Evolutionary conservation across 2,888 invertebrate genomes (phyloP), one percentile per base, ranked within the genome.

Genomic region (Carpatolechia fugitivella): DNA sequence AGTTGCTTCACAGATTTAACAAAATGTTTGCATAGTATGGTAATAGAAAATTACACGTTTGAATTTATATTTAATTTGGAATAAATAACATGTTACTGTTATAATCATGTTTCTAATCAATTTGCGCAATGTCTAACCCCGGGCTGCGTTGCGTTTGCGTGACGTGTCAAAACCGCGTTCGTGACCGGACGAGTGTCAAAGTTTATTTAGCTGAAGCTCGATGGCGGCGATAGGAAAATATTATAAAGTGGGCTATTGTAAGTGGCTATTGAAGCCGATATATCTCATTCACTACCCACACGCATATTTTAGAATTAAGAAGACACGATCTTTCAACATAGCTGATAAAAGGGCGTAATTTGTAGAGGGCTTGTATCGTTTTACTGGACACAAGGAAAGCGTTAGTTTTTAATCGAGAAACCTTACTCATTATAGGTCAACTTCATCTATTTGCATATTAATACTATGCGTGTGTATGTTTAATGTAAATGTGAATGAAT

Each of bases 151-250:
- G 58, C 63, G 58, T 61, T 65, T 59, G 64, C 70, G 65, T 65
- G 68, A 64, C 70, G 69, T 56, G 65, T 62, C 65, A 65, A 69
- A 64, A 70, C 69, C 64, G 60, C 65, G 67, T 66, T 80, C 81
- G 80, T 81, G 81, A 77, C 74, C 74, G 72, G 73, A 77, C 68
- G 57, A 62, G 62, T 69, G 67, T 68, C 70, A 65, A 76, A 69
- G 49, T 68, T 18, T 66, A 63, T 68, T 72, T 73, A 72, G 67
- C 72, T 72, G 65, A 70, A 71, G 64, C 54, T 65, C 69, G 70
- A 64, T 54, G 61, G 60, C 62, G 63, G 59, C 61, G 60, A 60
- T 65, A 61, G 50, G 53, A 55, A 61, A 62, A 60, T 62, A 66
- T 59, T 57, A 56, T 56, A 62, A n/a, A 61, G 57, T 64, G 35